Percentiles rank a stretch among this genome's conserved stretches.
Evolutionary conservation across 2,113 vertebrate genomes (phyloP).

Genomic region (Amphilophus citrinellus): DNA sequence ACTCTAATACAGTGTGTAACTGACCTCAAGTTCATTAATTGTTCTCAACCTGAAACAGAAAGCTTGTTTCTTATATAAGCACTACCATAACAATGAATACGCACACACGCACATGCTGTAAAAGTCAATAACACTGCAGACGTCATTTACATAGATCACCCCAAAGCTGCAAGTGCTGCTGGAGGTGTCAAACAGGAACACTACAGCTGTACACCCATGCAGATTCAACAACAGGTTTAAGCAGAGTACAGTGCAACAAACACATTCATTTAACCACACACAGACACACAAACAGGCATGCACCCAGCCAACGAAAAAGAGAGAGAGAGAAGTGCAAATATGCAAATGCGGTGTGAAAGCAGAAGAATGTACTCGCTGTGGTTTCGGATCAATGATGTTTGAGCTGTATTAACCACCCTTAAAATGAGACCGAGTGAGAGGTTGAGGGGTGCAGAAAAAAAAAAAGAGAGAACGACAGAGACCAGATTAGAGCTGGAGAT

Average conservation of each 20-base stretch:
- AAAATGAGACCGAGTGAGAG: not conserved
- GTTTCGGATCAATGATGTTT: slow-evolving; percentile 51
- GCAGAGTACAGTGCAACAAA: not conserved
- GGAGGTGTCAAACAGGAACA: slow-evolving; percentile 29
- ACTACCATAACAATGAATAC: not conserved
- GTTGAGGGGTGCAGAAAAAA: not conserved
- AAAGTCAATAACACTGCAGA: slow-evolving; percentile 10
- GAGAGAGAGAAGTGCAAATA: slow-evolving; percentile 29
- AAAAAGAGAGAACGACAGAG: not conserved
- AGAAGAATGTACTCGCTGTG: slow-evolving; percentile 49
- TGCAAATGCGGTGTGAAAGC: slow-evolving; percentile 56
- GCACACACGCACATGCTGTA: slow-evolving; percentile 8
- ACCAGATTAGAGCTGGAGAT: not conserved
- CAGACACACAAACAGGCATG: not conserved
- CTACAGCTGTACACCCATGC: not conserved
- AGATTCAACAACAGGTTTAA: not conserved
- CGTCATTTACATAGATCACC: slow-evolving; percentile 12
- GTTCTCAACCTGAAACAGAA: not conserved
- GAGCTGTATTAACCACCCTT: slow-evolving; percentile 24
- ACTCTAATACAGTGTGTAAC: not conserved
- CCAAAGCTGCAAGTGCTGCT: slow-evolving; percentile 17
- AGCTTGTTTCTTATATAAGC: slow-evolving; percentile 3
- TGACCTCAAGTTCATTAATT: not conserved
- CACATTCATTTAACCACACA: not conserved
- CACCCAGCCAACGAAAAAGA: not conserved